Base-by-base conservation (phyloP, 2,113 vertebrate genomes). In the Neoarius graeffei region DNA sequence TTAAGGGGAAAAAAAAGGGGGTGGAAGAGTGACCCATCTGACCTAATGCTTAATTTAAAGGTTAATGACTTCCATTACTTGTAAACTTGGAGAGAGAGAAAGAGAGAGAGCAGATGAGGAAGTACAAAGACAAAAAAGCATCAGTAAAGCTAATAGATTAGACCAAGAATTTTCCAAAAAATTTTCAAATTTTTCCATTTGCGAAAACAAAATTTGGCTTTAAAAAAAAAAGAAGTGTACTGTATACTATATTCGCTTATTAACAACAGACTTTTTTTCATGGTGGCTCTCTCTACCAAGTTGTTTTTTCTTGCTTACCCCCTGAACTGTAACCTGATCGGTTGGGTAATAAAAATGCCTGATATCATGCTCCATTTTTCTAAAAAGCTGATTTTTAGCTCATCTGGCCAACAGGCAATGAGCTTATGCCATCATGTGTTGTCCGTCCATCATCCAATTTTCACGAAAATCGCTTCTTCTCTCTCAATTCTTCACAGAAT, bases 21-120 rank as follows among this genome's bases (percentile, higher is more conserved):
- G n/a, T 25, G 30, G 56, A 64, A 82, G 56, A 42, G 84, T 66
- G 66, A n/a, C 79, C 74, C 42, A 62, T 73, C 30, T 84, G 62
- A 84, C 64, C 74, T 52, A 54, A 85, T 64, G 64, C 74, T 71
- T 85, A 84, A 87, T 84, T 89, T 30, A 50, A 42, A 52, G 62
- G 5, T 35, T 85, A 81, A 89, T 81, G 50, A 84, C 54, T 80
- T 85, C 81, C 73, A 54, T 5, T 15, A 71, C 73, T 42, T 74
- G 85, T 73, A 89, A 85, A 87, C 81, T 81, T 27, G 42, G 54
- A 80, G 35, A 56, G 52, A n/a, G 81, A 82, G 66, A 42, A 2
- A 42, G 35, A 42, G 35, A 42, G 35, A 42, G 35, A 67, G 14
- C 30, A 42, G 17, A 81, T 6, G 10, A 54, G 48, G n/a, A 42